phyloP scores from a whole-genome alignment of 2,888 invertebrate genomes.

The Conus canariensis region DNA sequence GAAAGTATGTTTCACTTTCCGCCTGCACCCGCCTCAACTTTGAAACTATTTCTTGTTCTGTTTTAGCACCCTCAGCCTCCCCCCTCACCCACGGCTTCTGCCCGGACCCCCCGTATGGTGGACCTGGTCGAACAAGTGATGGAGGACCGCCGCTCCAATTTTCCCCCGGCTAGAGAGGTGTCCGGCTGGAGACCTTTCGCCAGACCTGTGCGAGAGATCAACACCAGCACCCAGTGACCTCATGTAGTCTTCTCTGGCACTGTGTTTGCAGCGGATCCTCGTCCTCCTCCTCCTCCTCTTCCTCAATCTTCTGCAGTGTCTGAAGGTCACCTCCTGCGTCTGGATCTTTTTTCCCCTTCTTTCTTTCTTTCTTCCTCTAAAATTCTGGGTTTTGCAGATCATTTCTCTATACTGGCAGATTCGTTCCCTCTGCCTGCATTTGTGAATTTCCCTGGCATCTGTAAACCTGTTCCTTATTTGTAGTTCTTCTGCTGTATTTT shows the following conservation, averaged over 20 bases:
- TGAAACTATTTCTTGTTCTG: neutral
- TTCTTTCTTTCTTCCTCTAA: neutral
- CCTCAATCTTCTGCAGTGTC: neutral
- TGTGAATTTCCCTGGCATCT: too few relatives aligned
- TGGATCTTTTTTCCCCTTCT: neutral
- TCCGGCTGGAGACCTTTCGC: neutral
- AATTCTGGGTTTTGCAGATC: too few relatives aligned
- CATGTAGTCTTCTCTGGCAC: neutral
- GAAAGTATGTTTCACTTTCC: too few relatives aligned
- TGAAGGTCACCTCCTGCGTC: neutral
- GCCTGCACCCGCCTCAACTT: too few relatives aligned
- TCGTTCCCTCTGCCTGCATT: too few relatives aligned
- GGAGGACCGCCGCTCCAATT: neutral
- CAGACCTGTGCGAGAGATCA: neutral
- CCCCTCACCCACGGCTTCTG: neutral
- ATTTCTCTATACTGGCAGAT: too few relatives aligned
- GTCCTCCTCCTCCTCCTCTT: neutral
- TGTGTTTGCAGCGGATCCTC: neutral
- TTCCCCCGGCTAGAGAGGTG: neutral
- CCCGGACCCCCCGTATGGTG: neutral
- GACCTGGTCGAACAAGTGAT: neutral
- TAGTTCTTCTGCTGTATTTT: too few relatives aligned
- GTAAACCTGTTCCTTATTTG: too few relatives aligned
- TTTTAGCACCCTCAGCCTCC: neutral
- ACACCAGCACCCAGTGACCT: slow-evolving; percentile 12